phyloP scores from a whole-genome alignment of 2,797 vertebrate species.

The Sebastolobus altivelis region DNA sequence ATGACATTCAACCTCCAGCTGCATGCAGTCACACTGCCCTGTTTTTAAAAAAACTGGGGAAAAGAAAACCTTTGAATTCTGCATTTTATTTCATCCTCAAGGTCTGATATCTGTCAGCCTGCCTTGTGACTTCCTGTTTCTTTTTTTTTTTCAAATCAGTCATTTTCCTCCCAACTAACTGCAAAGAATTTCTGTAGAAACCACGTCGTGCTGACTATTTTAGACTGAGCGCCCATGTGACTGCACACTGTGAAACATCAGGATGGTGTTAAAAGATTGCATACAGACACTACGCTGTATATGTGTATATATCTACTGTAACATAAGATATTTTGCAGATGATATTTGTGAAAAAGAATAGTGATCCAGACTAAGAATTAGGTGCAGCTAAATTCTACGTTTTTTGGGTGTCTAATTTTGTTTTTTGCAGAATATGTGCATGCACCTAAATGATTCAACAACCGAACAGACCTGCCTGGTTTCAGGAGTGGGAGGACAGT shows the following conservation, averaged over 20 bases:
- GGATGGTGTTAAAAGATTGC: conserved; percentile 2
- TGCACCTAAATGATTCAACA: not conserved
- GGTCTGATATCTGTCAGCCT: not conserved
- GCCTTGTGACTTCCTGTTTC: conserved; percentile 16
- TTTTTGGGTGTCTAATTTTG: not conserved
- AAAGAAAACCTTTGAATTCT: not conserved
- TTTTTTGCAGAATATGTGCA: conserved; percentile 16
- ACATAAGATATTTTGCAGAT: conserved; percentile 39
- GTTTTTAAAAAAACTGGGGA: not conserved
- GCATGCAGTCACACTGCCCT: not conserved
- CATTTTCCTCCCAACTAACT: not conserved
- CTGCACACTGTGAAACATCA: conserved; percentile 55
- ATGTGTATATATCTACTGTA: conserved; percentile 18
- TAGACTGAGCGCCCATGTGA: conserved; percentile 30
- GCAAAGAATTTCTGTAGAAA: conserved; percentile 6
- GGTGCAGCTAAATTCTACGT: not conserved
- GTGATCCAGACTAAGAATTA: not conserved
- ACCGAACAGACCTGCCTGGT: not conserved
- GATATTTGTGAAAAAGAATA: conserved; percentile 26
- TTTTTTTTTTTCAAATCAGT: not conserved
- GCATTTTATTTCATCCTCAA: conserved; percentile 4
- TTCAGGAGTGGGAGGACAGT: not conserved
- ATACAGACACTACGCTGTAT: conserved; percentile 13
- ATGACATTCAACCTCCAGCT: not conserved
- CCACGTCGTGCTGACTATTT: not conserved